These are phyloP conservation scores for Trypoxylus dichotomus DNA, from an alignment of 1,140 invertebrate species.

Conservation along the genomic window DNA sequence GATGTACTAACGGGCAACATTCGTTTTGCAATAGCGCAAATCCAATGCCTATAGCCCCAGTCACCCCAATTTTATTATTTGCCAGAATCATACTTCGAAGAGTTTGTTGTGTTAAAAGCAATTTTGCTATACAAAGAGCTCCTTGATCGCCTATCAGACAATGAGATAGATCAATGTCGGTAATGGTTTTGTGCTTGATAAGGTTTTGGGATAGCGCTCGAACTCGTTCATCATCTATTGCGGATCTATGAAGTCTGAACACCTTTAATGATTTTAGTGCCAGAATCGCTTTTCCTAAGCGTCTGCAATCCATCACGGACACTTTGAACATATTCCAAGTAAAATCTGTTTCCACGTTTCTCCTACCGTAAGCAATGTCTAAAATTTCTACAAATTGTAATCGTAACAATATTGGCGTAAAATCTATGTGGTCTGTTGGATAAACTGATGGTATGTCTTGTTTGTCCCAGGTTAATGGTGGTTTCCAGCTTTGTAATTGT, in stretches of 20 bases:
- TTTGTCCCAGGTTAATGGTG: conserved; percentile 44
- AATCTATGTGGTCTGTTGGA: conserved; percentile 50
- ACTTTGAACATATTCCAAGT: conserved; percentile 48
- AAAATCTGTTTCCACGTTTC: conserved; percentile 44
- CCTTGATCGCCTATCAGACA: conserved; percentile 50
- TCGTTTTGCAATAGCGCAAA: conserved; percentile 41
- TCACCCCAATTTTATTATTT: conserved; percentile 48
- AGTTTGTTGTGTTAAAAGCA: conserved; percentile 39
- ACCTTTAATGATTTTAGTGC: conserved; percentile 43
- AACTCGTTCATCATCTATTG: conserved; percentile 44
- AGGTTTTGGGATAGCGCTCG: conserved; percentile 46
- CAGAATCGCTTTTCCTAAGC: conserved; percentile 44
- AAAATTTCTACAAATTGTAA: conserved; percentile 44
- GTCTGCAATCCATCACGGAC: conserved; percentile 44
- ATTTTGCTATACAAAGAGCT: conserved; percentile 49
- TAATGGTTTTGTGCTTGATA: conserved; percentile 44
- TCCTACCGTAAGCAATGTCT: conserved; percentile 46
- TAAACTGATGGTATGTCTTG: conserved; percentile 49
- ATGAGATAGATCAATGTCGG: conserved; percentile 49
- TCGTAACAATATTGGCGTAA: conserved; percentile 44
- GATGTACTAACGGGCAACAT: conserved; percentile 41
- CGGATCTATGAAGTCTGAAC: conserved; percentile 45
- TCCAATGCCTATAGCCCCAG: conserved; percentile 43
- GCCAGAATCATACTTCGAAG: conserved; percentile 46
- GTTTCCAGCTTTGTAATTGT: conserved; percentile 49